These are phyloP conservation scores for Hassar affinis DNA, from an alignment of 2,113 vertebrate genomes.

Conservation along the genomic window DNA sequence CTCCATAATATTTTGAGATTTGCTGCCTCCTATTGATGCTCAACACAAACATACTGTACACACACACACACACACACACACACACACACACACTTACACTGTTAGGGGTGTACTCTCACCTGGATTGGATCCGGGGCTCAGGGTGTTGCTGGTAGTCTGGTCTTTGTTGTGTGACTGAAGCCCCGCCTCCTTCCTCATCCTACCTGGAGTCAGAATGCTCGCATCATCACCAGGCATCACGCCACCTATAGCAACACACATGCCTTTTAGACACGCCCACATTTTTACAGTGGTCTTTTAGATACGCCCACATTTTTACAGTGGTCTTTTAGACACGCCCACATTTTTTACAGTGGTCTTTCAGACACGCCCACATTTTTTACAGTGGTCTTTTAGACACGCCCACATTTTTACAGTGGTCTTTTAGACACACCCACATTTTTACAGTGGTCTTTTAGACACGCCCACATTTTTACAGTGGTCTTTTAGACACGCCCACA, in stretches of 20 bases:
- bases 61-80: background rate
- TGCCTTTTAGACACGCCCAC: too few relatives aligned
- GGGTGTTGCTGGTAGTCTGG: conserved; percentile 69
- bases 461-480: too few relatives aligned
- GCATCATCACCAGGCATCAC: conserved; percentile 82
- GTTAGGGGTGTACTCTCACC: conserved; percentile 69
- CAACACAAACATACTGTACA: background rate
- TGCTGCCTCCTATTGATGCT: background rate
- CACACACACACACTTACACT: background rate
- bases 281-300: too few relatives aligned
- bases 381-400: too few relatives aligned
- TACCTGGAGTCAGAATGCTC: conserved; percentile 81
- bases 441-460: too few relatives aligned
- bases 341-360: background rate
- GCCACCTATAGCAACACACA: conserved; percentile 65
- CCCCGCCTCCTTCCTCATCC: conserved; percentile 88
- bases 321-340: too few relatives aligned
- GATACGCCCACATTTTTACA: too few relatives aligned
- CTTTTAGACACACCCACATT: too few relatives aligned
- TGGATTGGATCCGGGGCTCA: conserved; percentile 82
- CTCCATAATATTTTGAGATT: background rate
- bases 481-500: too few relatives aligned
- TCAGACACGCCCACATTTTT: too few relatives aligned
- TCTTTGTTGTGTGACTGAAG: conserved; percentile 87
- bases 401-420: too few relatives aligned